These are phyloP conservation scores for Cotesia glomerata DNA, from an alignment of 1,140 invertebrate genomes.

Conservation along the genomic window DNA sequence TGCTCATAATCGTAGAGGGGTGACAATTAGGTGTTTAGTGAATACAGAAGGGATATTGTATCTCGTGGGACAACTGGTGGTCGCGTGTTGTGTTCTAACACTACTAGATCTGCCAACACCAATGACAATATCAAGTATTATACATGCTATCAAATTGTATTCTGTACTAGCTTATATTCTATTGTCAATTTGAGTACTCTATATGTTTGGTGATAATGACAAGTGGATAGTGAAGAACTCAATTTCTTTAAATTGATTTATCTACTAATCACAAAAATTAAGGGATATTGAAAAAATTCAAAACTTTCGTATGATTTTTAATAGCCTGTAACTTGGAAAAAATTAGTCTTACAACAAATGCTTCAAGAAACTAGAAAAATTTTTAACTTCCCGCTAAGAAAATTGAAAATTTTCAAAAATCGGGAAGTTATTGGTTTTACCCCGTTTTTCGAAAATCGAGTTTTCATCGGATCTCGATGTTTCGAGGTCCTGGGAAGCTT, in stretches of 20 bases:
- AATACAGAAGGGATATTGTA: slow-evolving; percentile 46
- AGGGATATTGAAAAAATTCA: too few species aligned
- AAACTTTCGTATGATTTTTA: too few species aligned
- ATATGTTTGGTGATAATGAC: slow-evolving; percentile 7
- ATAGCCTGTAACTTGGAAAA: too few species aligned
- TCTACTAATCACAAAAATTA: too few species aligned
- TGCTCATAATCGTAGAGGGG: slow-evolving; percentile 33
- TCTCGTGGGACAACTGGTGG: slow-evolving; percentile 47
- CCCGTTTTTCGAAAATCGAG: too few species aligned
- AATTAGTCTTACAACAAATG: too few species aligned
- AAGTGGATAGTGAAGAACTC: slow-evolving; percentile 1
- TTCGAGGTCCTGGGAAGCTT: too few species aligned
- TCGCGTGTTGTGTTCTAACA: slow-evolving; percentile 43
- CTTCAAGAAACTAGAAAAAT: too few species aligned
- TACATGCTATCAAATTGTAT: background rate
- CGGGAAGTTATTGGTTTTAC: too few species aligned
- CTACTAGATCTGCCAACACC: slow-evolving; percentile 16
- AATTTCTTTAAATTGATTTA: background rate
- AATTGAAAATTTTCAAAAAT: too few species aligned
- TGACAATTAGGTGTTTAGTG: slow-evolving; percentile 56
- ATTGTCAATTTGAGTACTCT: background rate
- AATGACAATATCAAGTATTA: background rate
- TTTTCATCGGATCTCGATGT: too few species aligned
- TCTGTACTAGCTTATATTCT: background rate
- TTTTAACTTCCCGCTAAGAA: too few species aligned